phyloP scores from a whole-genome alignment of 2,888 invertebrate species.

The Copidosoma aretas region DNA sequence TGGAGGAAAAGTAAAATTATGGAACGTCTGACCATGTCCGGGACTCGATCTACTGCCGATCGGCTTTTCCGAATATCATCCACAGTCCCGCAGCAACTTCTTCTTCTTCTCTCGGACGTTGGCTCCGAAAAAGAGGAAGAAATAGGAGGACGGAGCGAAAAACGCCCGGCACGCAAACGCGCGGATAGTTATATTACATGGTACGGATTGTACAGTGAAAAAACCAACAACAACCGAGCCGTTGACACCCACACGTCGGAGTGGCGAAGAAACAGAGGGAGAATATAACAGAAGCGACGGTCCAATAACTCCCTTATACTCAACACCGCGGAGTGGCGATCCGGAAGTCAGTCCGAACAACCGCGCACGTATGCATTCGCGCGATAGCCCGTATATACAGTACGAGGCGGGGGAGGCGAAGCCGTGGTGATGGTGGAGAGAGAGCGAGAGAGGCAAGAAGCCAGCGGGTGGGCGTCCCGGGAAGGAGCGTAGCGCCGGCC shows the following conservation, averaged over 20 bases:
- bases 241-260: not conserved
- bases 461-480: constrained; percentile 31
- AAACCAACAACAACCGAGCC: not conserved
- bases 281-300: not conserved
- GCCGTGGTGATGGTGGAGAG: constrained; percentile 11
- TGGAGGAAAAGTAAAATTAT: too few species aligned
- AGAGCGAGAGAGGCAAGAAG: too few species aligned
- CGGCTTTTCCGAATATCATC: too few species aligned
- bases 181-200: not conserved
- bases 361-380: not conserved
- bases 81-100: too few species aligned
- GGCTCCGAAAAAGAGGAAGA: not conserved
- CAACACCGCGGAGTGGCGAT: constrained; percentile 3
- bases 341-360: constrained; percentile 24
- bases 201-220: not conserved
- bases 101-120: too few species aligned
- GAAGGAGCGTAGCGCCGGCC: constrained; percentile 3
- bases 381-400: not conserved
- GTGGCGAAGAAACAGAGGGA: not conserved
- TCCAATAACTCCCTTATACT: too few species aligned
- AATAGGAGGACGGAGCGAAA: not conserved
- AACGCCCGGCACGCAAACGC: not conserved
- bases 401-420: not conserved
- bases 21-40: too few species aligned
- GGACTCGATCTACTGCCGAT: too few species aligned